Conservation (phyloP, 2,888 invertebrate genomes). For the Galerucella nymphaeae region DNA sequence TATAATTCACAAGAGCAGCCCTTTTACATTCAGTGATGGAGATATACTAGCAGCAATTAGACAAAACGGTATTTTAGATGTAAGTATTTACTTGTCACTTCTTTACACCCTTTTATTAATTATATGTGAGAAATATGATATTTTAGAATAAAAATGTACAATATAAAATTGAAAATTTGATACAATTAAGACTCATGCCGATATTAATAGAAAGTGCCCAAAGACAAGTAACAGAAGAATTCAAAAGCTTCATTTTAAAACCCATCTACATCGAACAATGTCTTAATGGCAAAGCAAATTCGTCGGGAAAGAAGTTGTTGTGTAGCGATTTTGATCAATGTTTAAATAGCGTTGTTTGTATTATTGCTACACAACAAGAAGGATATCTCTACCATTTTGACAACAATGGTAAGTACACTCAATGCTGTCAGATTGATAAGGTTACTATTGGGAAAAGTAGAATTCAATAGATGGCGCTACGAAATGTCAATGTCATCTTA, state of each 20-base stretch:
- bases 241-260: slow-evolving; percentile 67
- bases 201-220: slow-evolving; percentile 61
- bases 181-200: slow-evolving; percentile 66
- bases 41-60: slow-evolving; percentile 66
- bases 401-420: slow-evolving; percentile 59
- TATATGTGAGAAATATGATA: slow-evolving; percentile 7
- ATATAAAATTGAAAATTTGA: slow-evolving; percentile 64
- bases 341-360: slow-evolving; percentile 72
- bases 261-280: slow-evolving; percentile 64
- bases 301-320: slow-evolving; percentile 53
- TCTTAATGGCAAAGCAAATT: slow-evolving; percentile 49
- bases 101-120: background rate
- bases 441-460: too few species aligned
- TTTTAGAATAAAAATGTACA: slow-evolving; percentile 54
- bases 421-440: background rate
- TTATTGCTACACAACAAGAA: slow-evolving; percentile 74
- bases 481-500: too few species aligned
- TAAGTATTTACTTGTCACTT: slow-evolving; percentile 31
- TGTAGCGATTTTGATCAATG: slow-evolving; percentile 69
- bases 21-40: slow-evolving; percentile 63
- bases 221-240: slow-evolving; percentile 66
- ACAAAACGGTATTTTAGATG: slow-evolving; percentile 54
- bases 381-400: slow-evolving; percentile 80
- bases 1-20: slow-evolving; percentile 63
- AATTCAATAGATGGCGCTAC: too few species aligned